Evolutionary conservation across 2,113 vertebrate species (phyloP).

Genomic region (Thomomys bottae): DNA sequence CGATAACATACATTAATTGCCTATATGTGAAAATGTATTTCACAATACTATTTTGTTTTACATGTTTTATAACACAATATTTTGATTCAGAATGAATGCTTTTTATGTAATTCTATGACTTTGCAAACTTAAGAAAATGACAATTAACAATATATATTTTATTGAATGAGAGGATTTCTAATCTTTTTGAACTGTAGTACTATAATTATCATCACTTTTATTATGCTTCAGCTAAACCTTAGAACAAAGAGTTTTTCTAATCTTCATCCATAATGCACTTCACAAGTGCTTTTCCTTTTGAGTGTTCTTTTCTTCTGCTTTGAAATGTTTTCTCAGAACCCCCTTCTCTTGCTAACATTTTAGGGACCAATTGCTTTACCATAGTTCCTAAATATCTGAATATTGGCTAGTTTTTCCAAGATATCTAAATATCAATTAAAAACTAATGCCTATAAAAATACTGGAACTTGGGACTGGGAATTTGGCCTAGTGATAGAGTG

Average conservation of each 20-base stretch:
- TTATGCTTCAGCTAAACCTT: background rate
- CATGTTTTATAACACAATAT: background rate
- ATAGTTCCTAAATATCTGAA: background rate
- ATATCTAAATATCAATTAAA: background rate
- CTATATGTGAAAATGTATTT: no score
- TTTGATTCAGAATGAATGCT: background rate
- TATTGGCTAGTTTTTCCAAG: background rate
- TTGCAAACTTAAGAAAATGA: background rate
- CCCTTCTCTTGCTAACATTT: background rate
- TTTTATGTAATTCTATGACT: background rate
- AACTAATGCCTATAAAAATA: background rate
- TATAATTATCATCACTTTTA: background rate
- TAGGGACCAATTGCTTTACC: background rate
- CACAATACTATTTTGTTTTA: background rate
- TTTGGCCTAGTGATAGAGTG: no score
- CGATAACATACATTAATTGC: background rate
- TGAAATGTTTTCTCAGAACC: background rate
- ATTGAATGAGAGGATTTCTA: background rate
- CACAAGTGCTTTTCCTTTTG: background rate
- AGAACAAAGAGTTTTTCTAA: background rate
- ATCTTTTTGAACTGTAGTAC: background rate
- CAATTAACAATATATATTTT: background rate
- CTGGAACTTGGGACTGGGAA: no score
- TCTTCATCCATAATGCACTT: background rate
- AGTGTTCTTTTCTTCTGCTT: background rate